These are phyloP conservation scores for Lophura nycthemera DNA, from an alignment of 2,113 vertebrate species.

Conservation along the genomic window DNA sequence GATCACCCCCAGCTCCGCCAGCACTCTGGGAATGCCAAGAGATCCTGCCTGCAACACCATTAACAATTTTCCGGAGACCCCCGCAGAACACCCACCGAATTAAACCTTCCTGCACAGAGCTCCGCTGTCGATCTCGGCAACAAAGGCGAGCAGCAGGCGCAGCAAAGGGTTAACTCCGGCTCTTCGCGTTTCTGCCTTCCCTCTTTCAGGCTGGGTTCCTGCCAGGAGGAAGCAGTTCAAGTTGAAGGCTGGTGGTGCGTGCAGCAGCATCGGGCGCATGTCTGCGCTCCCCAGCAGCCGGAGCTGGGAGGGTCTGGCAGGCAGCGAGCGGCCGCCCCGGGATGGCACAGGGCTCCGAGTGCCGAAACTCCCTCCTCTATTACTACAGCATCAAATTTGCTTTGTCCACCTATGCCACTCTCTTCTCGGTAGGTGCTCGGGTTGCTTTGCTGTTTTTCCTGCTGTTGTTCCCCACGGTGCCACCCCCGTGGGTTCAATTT, in stretches of 20 bases:
- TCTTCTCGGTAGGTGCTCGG: constrained; percentile 86
- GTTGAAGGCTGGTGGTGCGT: not conserved
- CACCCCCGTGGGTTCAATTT: not conserved
- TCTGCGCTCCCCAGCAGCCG: accelerated
- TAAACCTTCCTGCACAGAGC: not conserved
- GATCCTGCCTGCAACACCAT: accelerated
- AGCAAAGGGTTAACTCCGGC: not conserved
- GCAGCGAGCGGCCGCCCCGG: not conserved
- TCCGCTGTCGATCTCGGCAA: accelerated
- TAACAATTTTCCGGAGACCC: not conserved
- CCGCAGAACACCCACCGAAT: too few relatives aligned
- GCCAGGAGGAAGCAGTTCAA: constrained; percentile 46
- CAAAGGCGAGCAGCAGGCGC: not conserved
- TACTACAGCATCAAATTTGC: constrained; percentile 90
- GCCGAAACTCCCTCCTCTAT: constrained; percentile 78
- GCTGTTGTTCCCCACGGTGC: accelerated
- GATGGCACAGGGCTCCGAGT: not conserved
- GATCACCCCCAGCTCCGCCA: accelerated
- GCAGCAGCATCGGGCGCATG: not conserved
- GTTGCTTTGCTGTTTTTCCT: not conserved
- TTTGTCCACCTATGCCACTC: constrained; percentile 85
- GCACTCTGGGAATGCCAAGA: accelerated
- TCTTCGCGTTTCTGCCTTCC: not conserved
- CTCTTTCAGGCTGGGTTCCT: not conserved
- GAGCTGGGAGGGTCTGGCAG: not conserved